Evolutionary conservation across 2,113 vertebrate species (phyloP), one percentile per base, ranked within the genome.

Genomic region (Typhlomys cinereus): DNA sequence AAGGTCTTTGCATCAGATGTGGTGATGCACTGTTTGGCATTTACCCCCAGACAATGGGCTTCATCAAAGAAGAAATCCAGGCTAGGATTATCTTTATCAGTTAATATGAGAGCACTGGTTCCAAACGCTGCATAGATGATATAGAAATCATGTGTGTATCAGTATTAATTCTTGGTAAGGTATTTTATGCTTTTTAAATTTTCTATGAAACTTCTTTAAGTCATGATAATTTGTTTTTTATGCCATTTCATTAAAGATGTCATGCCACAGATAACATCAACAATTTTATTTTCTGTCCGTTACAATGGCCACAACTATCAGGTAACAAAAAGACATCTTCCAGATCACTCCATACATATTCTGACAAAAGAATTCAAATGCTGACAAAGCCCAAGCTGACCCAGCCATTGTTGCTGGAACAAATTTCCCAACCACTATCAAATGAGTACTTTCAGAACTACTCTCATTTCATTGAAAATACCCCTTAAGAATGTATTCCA

Each of bases 231-330:
- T 71, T 66, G 18, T 0, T 46, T 67, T 70, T 89, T 67, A 46
- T 48, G 31, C 78, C 23, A 81, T 67, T 74, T 76, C 7, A 27
- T 66, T 82, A 81, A 93, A 41, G 36, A 88, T 78, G 50, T 71
- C 17, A 75, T 11, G 39, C 39, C 57, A 41, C 73, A 44, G 54
- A 39, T 64, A 70, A 86, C 36, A 31, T 57, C 21, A 75, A 31
- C 34, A 29, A 31, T 67, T 91, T 52, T 67, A 31, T 84, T 87
- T 94, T 89, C 64, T 59, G n/a, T 66, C 31, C 54, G 87, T 71
- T 50, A 41, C 17, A 79, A 48, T 61, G 18, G 18, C 80, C 14
- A 80, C 14, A 62, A 50, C 36, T 82, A 74, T 36, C 54, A 57
- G 25, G 17, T 61, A 70, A 39, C 31, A 21, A 59, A 21, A 50